Evolutionary conservation across 2,797 vertebrate genomes (phyloP), one percentile per base, ranked within the genome.

Genomic region (Gallinago solitaria): DNA sequence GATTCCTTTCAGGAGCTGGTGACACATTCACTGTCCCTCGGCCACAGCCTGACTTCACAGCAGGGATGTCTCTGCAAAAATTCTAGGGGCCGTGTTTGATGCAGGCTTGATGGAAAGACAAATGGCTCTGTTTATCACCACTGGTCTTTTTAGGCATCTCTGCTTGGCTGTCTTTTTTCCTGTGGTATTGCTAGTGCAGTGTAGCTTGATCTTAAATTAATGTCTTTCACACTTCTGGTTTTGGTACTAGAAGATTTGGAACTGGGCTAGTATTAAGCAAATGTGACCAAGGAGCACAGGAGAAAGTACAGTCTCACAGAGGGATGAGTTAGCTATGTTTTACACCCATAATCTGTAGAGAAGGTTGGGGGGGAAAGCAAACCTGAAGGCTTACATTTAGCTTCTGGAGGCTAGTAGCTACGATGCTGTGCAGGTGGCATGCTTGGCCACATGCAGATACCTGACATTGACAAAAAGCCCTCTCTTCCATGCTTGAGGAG

Each of bases 381-480:
- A 82, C 48, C 45, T 23, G 45, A 87, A 82, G 54, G 39, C 32
- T 91, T 81, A 16, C 9, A 20, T 45, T 67, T 53, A 67, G 35
- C n/a, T 69, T n/a, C 54, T 67, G 67, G 64, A 84, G 47, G 33
- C n/a, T 45, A 80, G 84, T 10, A 80, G 35, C 28, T 87, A 39
- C 57, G 0, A 0, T 65, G 23, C 20, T 50, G 20, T 56, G 45
- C 47, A 88, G 45, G 23, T 5, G 5, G 33, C 7, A 2, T 14
- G 9, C 45, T 77, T 77, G 37, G 16, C 60, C 75, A 11, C 68
- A 43, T 74, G 32, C 57, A 79, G 60, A 23, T 70, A 87, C 50
- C 28, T 68, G 65, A 32, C 23, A 25, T 37, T 61, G 41, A 24
- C 48, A 90, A 48, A 84, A 94, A 70, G 32, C 35, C 32, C 16